phyloP scores from a whole-genome alignment of 2,888 invertebrate species.

The Calliphora vomitoria region DNA sequence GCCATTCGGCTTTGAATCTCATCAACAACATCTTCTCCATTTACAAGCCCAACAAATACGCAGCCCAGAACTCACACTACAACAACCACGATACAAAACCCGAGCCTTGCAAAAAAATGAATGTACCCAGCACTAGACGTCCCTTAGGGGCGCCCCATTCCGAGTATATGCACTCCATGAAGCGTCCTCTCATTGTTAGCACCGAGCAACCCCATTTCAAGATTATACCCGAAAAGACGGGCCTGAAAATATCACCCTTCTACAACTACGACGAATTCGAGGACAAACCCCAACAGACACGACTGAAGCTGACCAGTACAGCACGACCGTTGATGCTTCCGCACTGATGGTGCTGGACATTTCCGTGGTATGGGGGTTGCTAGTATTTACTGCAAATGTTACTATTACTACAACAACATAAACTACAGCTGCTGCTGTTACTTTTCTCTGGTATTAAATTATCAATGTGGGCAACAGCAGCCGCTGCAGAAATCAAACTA shows the following conservation, averaged over 20 bases:
- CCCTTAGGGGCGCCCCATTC: slow-evolving; percentile 82
- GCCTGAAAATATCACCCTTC: slow-evolving; percentile 86
- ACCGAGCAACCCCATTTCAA: slow-evolving; percentile 85
- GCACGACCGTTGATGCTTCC: slow-evolving; percentile 84
- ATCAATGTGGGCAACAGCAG: not conserved
- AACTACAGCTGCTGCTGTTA: slow-evolving; percentile 2
- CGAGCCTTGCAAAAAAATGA: slow-evolving; percentile 85
- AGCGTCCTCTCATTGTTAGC: slow-evolving; percentile 86
- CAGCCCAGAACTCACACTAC: slow-evolving; percentile 84
- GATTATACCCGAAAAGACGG: slow-evolving; percentile 86
- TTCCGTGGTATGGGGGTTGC: slow-evolving; percentile 84
- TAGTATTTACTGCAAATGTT: slow-evolving; percentile 73
- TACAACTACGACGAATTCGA: slow-evolving; percentile 81
- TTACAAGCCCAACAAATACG: slow-evolving; percentile 85
- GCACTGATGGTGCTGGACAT: slow-evolving; percentile 85
- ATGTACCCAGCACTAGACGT: slow-evolving; percentile 83
- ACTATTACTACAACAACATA: slow-evolving; percentile 15
- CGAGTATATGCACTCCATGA: slow-evolving; percentile 85
- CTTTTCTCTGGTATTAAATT: slow-evolving; percentile 6
- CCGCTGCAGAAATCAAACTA: slow-evolving; percentile 46
- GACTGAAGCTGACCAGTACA: slow-evolving; percentile 84
- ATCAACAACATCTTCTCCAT: slow-evolving; percentile 85
- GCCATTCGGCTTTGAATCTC: slow-evolving; percentile 83
- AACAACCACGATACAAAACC: slow-evolving; percentile 83
- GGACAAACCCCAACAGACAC: slow-evolving; percentile 79